A percentile compares a stretch with the other conserved stretches of the same genome.
These are phyloP conservation scores for Micrastur ruficollis DNA, from an alignment of 2,797 vertebrate species.

Conservation along the genomic window DNA sequence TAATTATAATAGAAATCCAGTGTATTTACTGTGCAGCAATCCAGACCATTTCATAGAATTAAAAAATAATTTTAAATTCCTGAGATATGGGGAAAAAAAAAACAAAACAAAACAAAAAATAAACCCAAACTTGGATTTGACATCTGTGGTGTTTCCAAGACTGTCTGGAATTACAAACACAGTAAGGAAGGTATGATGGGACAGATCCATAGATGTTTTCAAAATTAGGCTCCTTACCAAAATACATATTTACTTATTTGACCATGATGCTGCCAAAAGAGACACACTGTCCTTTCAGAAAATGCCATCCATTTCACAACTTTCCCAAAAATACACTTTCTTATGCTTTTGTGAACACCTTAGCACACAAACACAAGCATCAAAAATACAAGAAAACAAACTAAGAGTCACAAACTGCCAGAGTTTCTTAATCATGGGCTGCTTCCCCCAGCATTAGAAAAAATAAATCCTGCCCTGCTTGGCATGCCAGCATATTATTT, in stretches of 20 bases:
- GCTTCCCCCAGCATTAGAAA: not conserved
- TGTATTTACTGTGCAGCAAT: not conserved
- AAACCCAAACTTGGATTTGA: not conserved
- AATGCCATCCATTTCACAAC: constrained; percentile 27
- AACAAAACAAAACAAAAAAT: not conserved
- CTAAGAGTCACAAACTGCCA: not conserved
- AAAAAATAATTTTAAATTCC: not conserved
- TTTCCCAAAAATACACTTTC: not conserved
- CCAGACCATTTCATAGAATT: not conserved
- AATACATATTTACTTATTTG: constrained; percentile 44
- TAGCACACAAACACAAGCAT: not conserved
- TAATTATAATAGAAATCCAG: not conserved
- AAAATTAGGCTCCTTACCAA: constrained; percentile 25
- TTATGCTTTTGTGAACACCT: not conserved
- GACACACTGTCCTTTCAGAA: constrained; percentile 24
- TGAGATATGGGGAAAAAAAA: not conserved
- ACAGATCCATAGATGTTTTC: not conserved
- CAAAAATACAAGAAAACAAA: not conserved
- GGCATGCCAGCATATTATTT: not conserved
- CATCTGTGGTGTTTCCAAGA: not conserved
- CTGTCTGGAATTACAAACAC: not conserved
- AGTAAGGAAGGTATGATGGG: not conserved
- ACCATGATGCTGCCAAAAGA: not conserved
- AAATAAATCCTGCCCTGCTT: not conserved
- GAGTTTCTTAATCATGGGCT: not conserved